phyloP scores from a whole-genome alignment of 2,888 invertebrate genomes.

The Mesopsocus fuscifrons region DNA sequence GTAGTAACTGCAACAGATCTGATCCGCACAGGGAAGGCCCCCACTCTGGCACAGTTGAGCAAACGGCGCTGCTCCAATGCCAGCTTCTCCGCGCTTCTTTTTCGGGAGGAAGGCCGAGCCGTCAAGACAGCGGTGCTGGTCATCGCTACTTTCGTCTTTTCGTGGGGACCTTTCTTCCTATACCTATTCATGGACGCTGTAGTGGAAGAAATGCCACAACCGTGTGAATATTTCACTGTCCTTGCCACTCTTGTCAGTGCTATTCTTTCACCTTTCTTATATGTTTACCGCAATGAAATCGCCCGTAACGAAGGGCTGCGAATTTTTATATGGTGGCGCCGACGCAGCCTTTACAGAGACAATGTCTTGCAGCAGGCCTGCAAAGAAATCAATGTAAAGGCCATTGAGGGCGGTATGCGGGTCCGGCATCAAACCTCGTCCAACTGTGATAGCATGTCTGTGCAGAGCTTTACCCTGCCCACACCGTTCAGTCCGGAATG shows the following conservation, averaged over 20 bases:
- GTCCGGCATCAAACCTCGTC: slow-evolving; percentile 17
- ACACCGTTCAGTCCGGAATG: slow-evolving; percentile 17
- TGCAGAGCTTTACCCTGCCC: slow-evolving; percentile 20
- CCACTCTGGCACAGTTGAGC: slow-evolving; percentile 5
- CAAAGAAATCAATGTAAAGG: neutral
- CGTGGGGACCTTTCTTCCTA: slow-evolving; percentile 29
- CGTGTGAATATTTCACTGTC: neutral
- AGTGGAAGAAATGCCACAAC: neutral
- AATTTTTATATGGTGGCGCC: slow-evolving; percentile 1
- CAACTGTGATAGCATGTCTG: slow-evolving; percentile 19
- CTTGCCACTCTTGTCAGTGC: neutral
- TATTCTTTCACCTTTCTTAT: slow-evolving; percentile 24
- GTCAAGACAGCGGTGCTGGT: slow-evolving; percentile 31
- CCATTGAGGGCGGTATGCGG: neutral
- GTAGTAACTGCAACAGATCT: neutral
- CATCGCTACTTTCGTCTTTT: slow-evolving; percentile 28
- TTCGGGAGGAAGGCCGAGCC: slow-evolving; percentile 30
- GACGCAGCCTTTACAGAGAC: neutral
- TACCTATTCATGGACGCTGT: slow-evolving; percentile 3
- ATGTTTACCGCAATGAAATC: slow-evolving; percentile 29
- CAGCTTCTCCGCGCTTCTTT: slow-evolving; percentile 26
- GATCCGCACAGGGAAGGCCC: neutral
- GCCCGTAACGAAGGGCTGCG: slow-evolving; percentile 22
- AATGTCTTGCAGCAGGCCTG: slow-evolving; percentile 3
- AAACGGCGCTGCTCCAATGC: slow-evolving; percentile 24